Evolutionary conservation across 1,140 invertebrate genomes (phyloP).

Genomic region (Pygmarrhopalites habei): DNA sequence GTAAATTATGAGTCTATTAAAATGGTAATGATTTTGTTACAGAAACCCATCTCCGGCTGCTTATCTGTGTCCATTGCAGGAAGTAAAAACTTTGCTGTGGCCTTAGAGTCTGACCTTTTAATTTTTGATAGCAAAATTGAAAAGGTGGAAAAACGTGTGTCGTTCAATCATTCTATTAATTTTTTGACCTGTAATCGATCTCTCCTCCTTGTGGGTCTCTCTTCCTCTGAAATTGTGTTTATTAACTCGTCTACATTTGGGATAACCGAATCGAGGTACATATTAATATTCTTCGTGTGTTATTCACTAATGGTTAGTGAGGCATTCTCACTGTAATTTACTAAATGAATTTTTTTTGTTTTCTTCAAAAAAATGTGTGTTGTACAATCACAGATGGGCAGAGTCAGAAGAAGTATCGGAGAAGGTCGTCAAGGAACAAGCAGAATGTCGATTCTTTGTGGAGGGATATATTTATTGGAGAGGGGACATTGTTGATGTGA

Average conservation of each 20-base stretch:
- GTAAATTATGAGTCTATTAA: too few relatives aligned
- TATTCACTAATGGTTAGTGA: too few relatives aligned
- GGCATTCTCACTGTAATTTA: neutral
- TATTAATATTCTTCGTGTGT: neutral
- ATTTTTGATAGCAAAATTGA: too few relatives aligned
- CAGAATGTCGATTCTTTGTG: constrained; percentile 9
- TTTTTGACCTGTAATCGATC: constrained; percentile 33
- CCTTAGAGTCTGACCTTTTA: too few relatives aligned
- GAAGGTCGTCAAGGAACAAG: neutral
- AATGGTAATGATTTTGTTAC: too few relatives aligned
- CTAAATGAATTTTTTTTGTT: neutral
- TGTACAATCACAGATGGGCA: neutral
- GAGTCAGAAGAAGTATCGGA: neutral
- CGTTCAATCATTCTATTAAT: constrained; percentile 24
- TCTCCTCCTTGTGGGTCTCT: constrained; percentile 27
- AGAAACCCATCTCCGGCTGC: too few relatives aligned
- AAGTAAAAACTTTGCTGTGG: too few relatives aligned
- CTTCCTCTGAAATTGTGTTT: constrained; percentile 25
- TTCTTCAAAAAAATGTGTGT: neutral
- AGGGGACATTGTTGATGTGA: neutral
- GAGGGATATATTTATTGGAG: neutral
- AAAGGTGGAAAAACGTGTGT: too few relatives aligned
- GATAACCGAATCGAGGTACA: constrained; percentile 8
- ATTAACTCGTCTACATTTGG: constrained; percentile 20
- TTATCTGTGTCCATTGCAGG: too few relatives aligned